These are phyloP conservation scores for Melikaiella ostensackeni DNA, from an alignment of 2,888 invertebrate genomes.

Conservation along the genomic window DNA sequence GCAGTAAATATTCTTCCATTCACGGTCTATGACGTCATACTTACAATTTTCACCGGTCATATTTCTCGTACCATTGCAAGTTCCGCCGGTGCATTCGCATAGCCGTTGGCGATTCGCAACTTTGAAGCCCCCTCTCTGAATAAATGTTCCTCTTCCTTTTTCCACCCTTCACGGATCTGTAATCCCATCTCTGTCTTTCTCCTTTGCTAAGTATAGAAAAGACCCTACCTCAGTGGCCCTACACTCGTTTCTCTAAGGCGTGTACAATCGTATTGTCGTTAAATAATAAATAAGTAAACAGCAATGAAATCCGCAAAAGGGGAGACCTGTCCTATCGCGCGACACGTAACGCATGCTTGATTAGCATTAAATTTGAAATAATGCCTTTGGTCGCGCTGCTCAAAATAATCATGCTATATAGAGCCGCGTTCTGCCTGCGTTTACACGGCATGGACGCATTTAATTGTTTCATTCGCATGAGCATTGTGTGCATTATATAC, in stretches of 20 bases:
- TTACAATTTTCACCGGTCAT: neutral
- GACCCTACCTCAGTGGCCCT: neutral
- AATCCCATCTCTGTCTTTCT: neutral
- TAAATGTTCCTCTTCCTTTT: constrained; percentile 4
- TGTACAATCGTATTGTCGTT: constrained; percentile 31
- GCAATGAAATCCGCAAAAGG: constrained; percentile 40
- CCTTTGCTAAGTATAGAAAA: neutral
- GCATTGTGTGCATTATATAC: neutral
- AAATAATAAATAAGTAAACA: constrained; percentile 39
- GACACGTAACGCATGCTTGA: constrained; percentile 23
- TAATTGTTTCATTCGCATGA: neutral
- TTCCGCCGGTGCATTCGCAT: neutral
- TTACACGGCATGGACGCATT: neutral
- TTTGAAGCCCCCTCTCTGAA: constrained; percentile 19
- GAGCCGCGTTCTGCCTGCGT: neutral
- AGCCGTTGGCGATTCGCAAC: neutral
- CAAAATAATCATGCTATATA: neutral
- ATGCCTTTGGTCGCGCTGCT: constrained; percentile 8
- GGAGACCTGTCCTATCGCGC: constrained; percentile 34
- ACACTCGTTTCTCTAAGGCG: constrained; percentile 14
- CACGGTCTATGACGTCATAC: neutral
- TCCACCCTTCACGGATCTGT: neutral
- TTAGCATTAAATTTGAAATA: constrained; percentile 40
- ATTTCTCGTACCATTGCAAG: constrained; percentile 8
- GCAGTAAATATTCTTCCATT: constrained; percentile 13